Evolutionary conservation across 2,113 vertebrate genomes (phyloP), one percentile per base, ranked within the genome.

Genomic region (Leptobrachium leishanense): DNA sequence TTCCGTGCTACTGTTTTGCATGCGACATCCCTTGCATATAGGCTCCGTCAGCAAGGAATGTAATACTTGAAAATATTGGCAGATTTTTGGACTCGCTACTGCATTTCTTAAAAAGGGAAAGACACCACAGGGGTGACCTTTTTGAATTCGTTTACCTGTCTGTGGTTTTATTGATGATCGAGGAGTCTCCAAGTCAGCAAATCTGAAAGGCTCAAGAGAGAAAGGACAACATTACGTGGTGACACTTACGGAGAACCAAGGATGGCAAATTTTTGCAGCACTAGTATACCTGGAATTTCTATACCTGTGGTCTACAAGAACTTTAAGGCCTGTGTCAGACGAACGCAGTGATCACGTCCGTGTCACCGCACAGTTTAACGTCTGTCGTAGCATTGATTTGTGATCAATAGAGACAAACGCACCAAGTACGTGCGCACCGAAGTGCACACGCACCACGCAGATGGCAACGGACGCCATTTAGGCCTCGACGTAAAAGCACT

Each of bases 1-100:
- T 82, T 82, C n/a, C 46, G 79, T 10, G 13, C 82, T 43, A 62
- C 53, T 20, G 72, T 74, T 85, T 11, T 12, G 67, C 79, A 82
- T 64, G 1, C 71, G 13, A 40, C 43, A 41, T 84, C 46, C 68
- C 12, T 11, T 83, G n/a, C 39, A 79, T 5, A 72, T 74, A 55
- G 57, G 66, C 46, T 68, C 41, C 64, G 31, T 40, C 63, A 81
- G 44, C 59, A n/a, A 74, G 70, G 63, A 80, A 74, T 50, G 64
- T 44, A 68, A 74, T 74, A 55, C 72, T 72, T 50, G 63, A 13
- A 15, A 59, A 74, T 81, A 81, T 81, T 81, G 78, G 78, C 78
- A 81, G 66, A 59, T 81, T 74, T 81, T 74, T 81, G 71, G 70
- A 73, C 64, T 68, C 40, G 50, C 20, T 57, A 72, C 40, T 59